Base-by-base conservation (phyloP, 2,888 invertebrate genomes). In the Apoderus coryli region DNA sequence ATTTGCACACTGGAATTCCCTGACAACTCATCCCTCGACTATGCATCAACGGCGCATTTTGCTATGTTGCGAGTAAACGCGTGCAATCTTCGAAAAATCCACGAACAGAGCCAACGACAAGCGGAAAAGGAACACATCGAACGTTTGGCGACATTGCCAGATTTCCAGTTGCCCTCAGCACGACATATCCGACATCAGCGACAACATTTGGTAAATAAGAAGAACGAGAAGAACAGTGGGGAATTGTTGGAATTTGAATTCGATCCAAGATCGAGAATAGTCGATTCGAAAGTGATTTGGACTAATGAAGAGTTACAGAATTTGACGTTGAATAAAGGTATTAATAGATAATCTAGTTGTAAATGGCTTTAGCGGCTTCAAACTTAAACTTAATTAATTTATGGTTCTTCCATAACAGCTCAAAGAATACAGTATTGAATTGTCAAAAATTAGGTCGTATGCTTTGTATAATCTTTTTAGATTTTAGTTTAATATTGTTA, bases 1-100 rank as follows among this genome's bases (percentile, higher is more conserved):
- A 46, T 61, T 11, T 59, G 59, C 40, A 59, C 58, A 4, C 38
- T 58, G 16, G 57, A 59, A 41, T 47, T 54, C 27, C 56, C 57
- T 4, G 52, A 53, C 11, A 52, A 49, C 33, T 40, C 39, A 30
- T 42, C 42, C 10, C 37, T 33, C 10, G n/a, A n/a, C n/a, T n/a
- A n/a, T n/a, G 32, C 39, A 9, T 32, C 40, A 32, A 32, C 40
- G n/a, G 25, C 40, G 2, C 40, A 43, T 29, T 35, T 35, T 27
- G 23, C 32, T 27, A 36, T 37, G 26, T 37, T 46, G 22, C 45
- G 47, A 9, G 44, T 45, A 19, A 49, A 47, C 40, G 49, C 48
- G 3, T 54, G 54, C 40, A 48, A 53, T 35, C 40, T 52, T 14
- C 43, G 41, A 6, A 47, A 47, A 37, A 39, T 45, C 14, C 45